phyloP scores from a whole-genome alignment of 1,140 invertebrate genomes.

The Atta colombica region DNA sequence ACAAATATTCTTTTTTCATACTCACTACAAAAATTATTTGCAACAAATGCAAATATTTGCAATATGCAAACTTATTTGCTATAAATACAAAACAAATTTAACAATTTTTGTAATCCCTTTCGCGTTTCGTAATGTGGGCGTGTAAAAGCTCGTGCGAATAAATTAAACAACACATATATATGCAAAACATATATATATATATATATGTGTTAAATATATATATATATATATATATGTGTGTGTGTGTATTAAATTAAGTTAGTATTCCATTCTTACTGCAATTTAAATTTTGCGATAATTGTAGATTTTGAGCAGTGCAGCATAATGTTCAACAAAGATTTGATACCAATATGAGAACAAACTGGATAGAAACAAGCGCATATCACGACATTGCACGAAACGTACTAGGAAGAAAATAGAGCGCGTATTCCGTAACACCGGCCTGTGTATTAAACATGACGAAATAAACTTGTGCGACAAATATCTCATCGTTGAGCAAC shows the following conservation, averaged over 20 bases:
- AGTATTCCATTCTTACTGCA: neutral
- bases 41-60: too few relatives aligned
- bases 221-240: too few relatives aligned
- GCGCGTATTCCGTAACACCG: slow-evolving; percentile 46
- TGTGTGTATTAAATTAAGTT: neutral
- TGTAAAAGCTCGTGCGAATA: neutral
- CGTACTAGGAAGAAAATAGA: slow-evolving; percentile 24
- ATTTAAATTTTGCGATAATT: neutral
- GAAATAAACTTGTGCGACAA: slow-evolving; percentile 58
- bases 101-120: too few relatives aligned
- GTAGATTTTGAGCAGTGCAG: neutral
- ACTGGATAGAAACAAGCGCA: slow-evolving; percentile 29
- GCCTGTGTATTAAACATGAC: slow-evolving; percentile 27
- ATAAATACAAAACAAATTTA: too few relatives aligned
- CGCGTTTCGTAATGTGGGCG: too few relatives aligned
- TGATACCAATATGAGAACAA: slow-evolving; percentile 24
- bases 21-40: too few relatives aligned
- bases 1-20: too few relatives aligned
- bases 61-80: too few relatives aligned
- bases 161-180: neutral
- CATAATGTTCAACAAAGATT: slow-evolving; percentile 11
- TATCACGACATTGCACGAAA: slow-evolving; percentile 38
- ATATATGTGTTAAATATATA: too few relatives aligned
- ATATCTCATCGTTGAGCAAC: slow-evolving; percentile 54
- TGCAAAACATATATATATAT: too few relatives aligned